Base-by-base conservation (phyloP, 2,113 vertebrate genomes). In the Gavia stellata region DNA sequence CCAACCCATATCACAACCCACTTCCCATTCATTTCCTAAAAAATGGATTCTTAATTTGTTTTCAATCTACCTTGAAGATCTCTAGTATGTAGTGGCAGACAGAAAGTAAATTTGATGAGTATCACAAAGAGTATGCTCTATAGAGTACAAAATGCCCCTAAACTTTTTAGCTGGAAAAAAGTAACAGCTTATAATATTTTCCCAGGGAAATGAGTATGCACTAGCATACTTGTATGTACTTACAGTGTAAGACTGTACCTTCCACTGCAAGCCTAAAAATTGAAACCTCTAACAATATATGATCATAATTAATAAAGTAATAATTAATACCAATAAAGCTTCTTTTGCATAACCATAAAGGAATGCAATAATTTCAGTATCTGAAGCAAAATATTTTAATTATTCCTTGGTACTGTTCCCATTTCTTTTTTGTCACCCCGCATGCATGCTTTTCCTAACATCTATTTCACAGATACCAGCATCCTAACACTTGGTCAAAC, bases 301-400 rank as follows among this genome's bases (percentile, higher is more conserved):
- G 1, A 34, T 7, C 11, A 23, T 20, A 74, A 74, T 25, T 42
- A 36, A 45, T 71, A 49, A 40, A 58, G 29, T 25, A 23, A 63
- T 42, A 29, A 49, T 53, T 73, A 36, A 50, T 36, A 63, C 4
- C 12, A 33, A 11, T 19, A 62, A 66, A 78, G 2, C 2, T n/a
- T 6, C 7, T 58, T 92, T 71, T 65, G 23, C 40, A 44, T 44
- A 78, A 49, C 9, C 3, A 36, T 8, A 38, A 34, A 14, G 3
- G 8, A 78, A 38, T 50, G 74, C 1, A 52, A 85, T 33, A 68
- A 40, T 12, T 40, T 29, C 3, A 0, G 0, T 33, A 34, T 21
- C 7, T 18, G 29, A 63, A 79, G 31, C 3, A 82, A 74, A 78
- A 17, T 45, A 42, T 9, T n/a, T 86, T 25, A 14, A 34, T 55